Evolutionary conservation across 2,797 vertebrate species (phyloP), one percentile per base, ranked within the genome.

Genomic region (Sebastes hubbsi): DNA sequence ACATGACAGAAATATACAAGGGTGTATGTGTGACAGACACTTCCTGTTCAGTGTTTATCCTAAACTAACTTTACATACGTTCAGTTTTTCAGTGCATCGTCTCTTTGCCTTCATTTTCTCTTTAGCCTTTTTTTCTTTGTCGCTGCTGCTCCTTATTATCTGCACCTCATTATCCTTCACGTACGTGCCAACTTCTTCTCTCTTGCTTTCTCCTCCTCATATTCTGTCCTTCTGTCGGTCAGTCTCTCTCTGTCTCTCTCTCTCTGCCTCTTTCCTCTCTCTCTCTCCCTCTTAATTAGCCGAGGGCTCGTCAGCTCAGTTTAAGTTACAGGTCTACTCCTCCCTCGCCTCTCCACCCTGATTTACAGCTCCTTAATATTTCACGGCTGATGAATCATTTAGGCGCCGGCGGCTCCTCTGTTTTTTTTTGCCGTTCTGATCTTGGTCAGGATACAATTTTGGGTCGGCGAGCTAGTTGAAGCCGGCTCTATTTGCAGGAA

Each of bases 291-390:
- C 56, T 80, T 83, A 82, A 90, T 89, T 85, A 83, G 88, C 60
- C 13, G 1, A 64, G 25, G 61, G 62, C 79, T 90, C 20, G 5
- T 89, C 76, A 66, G 75, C 83, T 89, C 82, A 88, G 87, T 88
- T 89, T 81, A 76, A 81, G 81, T 93, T 92, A 87, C 89, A 85
- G 74, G 61, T 72, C 81, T 46, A 6, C 75, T 76, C 71, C 81
- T 72, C 55, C 64, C n/a, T 65, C 71, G 78, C 63, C 69, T 64
- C 75, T 84, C 68, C 75, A 38, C 72, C 63, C 83, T 87, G 87
- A 87, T 91, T 86, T 90, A 87, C 80, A 84, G 80, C 81, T 79
- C 49, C 82, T 91, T 83, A 89, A 89, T 89, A 84, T 90, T 91
- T 92, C 76, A 90, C 72, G 76, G 78, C 73, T 61, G 29, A 84